Evolutionary conservation across 1,140 invertebrate genomes (phyloP), one percentile per base, ranked within the genome.

Genomic region (Popillia japonica): DNA sequence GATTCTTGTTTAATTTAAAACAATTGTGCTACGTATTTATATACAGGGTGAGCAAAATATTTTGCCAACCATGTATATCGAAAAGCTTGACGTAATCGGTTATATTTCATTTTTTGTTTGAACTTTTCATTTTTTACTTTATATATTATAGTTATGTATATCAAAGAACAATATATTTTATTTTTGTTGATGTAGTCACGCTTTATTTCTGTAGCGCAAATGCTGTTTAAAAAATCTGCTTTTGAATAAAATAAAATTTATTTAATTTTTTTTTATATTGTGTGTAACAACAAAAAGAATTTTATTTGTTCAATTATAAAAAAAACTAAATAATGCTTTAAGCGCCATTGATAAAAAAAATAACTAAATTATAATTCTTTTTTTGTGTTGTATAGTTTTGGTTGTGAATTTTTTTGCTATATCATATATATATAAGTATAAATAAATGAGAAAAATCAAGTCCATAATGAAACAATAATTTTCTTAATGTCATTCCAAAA

Each of bases 401-500:
- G 76, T 61, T 77, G 55, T 77, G 76, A 76, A 22, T 20, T 34
- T 11, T 55, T 44, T 27, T 27, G 41, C 41, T 76, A 27, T 41
- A 76, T 74, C 6, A 75, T 75, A 74, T 55, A 41, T 74, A 40
- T 68, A 14, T 77, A 61, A 34, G 61, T 40, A 41, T 34, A 72
- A 77, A 77, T 68, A 41, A 42, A 77, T 41, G 17, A 44, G 61
- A 76, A 77, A 75, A 68, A 27, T 27, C 61, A 68, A 68, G 79
- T 80, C 79, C 79, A 79, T 77, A 75, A 81, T 75, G 77, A 80
- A 84, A 80, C 80, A 83, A 81, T 82, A 82, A 82, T 83, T 79
- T 83, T 82, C 82, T 81, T 85, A 83, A 82, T 85, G 84, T 84
- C 83, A 85, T 85, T 85, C 84, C 84, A 84, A 80, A 61, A 83